Conservation (phyloP, 2,113 vertebrate genomes). For the Xiphophorus maculatus region DNA sequence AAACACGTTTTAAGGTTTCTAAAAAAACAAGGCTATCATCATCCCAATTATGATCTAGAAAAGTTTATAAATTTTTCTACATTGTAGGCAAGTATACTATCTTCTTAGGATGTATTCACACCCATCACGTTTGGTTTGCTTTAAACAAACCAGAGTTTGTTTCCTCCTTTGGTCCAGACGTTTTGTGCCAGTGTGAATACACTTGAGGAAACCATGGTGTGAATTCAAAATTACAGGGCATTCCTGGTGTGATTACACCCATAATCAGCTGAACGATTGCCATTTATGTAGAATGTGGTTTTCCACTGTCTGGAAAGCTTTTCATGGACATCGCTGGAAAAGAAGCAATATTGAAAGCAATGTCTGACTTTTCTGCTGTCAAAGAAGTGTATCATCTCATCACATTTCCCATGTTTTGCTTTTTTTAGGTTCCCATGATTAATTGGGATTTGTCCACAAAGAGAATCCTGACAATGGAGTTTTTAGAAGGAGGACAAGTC, state of each 20-base stretch:
- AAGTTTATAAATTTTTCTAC: too few relatives aligned
- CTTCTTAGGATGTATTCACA: too few relatives aligned
- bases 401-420: background rate
- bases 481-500: constrained; percentile 93
- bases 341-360: background rate
- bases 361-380: background rate
- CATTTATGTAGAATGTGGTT: background rate
- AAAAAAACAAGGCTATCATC: too few relatives aligned
- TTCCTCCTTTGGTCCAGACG: too few relatives aligned
- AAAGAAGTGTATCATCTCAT: background rate
- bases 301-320: background rate
- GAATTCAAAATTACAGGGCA: too few relatives aligned
- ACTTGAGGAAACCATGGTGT: too few relatives aligned
- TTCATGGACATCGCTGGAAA: background rate
- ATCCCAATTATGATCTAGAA: too few relatives aligned
- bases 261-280: background rate
- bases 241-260: background rate
- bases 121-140: too few relatives aligned
- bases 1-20: too few relatives aligned
- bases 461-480: constrained; percentile 95
- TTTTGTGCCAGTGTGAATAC: too few relatives aligned
- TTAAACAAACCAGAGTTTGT: too few relatives aligned
- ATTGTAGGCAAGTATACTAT: too few relatives aligned
- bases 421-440: constrained; percentile 88
- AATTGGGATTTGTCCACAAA: constrained; percentile 94